Conservation (phyloP, 2,888 invertebrate species). For the Acronicta psi region DNA sequence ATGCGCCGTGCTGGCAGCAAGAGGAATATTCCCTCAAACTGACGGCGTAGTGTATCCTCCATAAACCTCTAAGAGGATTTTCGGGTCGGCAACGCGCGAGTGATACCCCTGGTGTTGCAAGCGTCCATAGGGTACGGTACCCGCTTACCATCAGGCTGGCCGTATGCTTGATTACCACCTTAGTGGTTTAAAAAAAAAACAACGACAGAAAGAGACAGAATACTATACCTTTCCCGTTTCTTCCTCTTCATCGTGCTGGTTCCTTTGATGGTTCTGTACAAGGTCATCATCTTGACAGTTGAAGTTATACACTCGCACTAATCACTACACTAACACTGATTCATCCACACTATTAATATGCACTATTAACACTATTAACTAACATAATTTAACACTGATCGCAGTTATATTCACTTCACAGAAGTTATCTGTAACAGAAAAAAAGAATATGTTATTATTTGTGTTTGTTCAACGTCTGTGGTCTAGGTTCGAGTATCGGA, state of each 20-base stretch:
- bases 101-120: too few species aligned
- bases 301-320: slow-evolving; percentile 39
- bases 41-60: too few species aligned
- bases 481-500: too few species aligned
- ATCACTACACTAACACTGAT: slow-evolving; percentile 60
- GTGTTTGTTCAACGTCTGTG: too few species aligned
- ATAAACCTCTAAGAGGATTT: too few species aligned
- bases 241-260: slow-evolving; percentile 86
- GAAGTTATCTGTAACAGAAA: slow-evolving; percentile 45
- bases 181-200: not conserved
- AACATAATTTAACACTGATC: slow-evolving; percentile 35
- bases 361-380: slow-evolving; percentile 33
- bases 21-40: too few species aligned
- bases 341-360: slow-evolving; percentile 38
- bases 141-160: too few species aligned
- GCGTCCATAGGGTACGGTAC: too few species aligned
- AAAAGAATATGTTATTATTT: not conserved
- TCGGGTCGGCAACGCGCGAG: too few species aligned
- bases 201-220: not conserved
- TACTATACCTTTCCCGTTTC: slow-evolving; percentile 84
- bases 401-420: slow-evolving; percentile 32
- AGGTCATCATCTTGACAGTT: slow-evolving; percentile 86
- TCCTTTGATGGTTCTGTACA: slow-evolving; percentile 88
- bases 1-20: too few species aligned
- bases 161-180: too few species aligned